Base-by-base conservation (phyloP, 1,140 invertebrate genomes). In the Heliconius hewitsoni region DNA sequence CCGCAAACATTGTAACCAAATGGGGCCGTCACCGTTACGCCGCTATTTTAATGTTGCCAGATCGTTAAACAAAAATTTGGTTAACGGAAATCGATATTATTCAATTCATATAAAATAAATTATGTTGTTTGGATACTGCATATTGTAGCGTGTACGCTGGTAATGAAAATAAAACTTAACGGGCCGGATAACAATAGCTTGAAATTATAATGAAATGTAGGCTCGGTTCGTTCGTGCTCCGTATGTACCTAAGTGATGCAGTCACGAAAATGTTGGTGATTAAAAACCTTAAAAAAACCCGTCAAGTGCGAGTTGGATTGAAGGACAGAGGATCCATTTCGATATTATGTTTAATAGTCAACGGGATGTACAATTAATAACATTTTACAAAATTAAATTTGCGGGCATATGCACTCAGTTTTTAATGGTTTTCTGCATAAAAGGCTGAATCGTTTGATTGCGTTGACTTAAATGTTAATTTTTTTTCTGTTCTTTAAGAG, bases 251-350 rank as follows among this genome's bases (percentile, higher is more conserved):
- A 87, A 91, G 84, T 88, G 87, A 85, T 80, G 86, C 84, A 86
- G 86, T 88, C 89, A 89, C 89, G 86, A 83, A 90, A 91, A 89
- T 87, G 90, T 89, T 88, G 88, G 76, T 90, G 85, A 91, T 91
- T 89, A 90, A 88, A 89, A 89, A 83, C 81, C 79, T 77, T 84
- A 81, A 89, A 87, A 89, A 85, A 89, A 85, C 18, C 5, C 6
- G 50, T 52, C 18, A 52, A 52, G 50, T 52, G 18, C 50, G 50
- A 52, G 50, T 52, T 19, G 50, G 18, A 8, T 5, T 52, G 4
- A 1, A 52, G 18, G 18, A 2, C 18, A 19, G 18, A 52, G 50
- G 50, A 16, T 52, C 50, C 18, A 2, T 52, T 6, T 52, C 18
- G 19, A 52, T 52, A 19, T 52, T 16, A 52, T 52, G 18, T 1